These are phyloP conservation scores for Callaeas wilsoni DNA, from an alignment of 2,113 vertebrate genomes.

Conservation along the genomic window DNA sequence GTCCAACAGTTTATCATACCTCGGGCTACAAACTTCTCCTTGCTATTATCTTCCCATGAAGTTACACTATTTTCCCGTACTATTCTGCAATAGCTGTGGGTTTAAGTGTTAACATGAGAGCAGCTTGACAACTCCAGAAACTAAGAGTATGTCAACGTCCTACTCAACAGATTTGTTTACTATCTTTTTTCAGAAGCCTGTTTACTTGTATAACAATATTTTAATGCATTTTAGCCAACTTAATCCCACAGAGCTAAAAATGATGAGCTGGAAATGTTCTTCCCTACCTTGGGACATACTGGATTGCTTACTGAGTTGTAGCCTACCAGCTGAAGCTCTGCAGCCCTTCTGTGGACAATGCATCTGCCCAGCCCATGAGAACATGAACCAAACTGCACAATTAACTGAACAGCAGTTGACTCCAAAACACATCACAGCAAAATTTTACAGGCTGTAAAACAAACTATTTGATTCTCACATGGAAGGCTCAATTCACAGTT, in stretches of 20 bases:
- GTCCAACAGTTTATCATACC: neutral
- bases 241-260: neutral
- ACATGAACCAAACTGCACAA: neutral
- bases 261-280: neutral
- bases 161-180: slow-evolving; percentile 35
- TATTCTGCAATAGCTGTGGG: neutral
- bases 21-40: neutral
- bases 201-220: neutral
- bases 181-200: neutral
- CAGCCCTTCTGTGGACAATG: neutral
- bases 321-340: neutral
- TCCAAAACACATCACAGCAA: neutral
- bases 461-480: neutral
- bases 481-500: neutral
- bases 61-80: neutral
- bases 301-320: neutral
- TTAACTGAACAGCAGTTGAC: neutral
- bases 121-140: neutral
- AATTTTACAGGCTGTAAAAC: neutral
- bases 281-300: neutral
- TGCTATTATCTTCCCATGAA: neutral
- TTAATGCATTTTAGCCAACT: neutral
- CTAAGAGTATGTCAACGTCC: neutral
- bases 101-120: neutral
- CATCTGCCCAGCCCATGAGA: neutral